Evolutionary conservation across 2,113 vertebrate genomes (phyloP).

Genomic region (Gallinago paraguaiae): DNA sequence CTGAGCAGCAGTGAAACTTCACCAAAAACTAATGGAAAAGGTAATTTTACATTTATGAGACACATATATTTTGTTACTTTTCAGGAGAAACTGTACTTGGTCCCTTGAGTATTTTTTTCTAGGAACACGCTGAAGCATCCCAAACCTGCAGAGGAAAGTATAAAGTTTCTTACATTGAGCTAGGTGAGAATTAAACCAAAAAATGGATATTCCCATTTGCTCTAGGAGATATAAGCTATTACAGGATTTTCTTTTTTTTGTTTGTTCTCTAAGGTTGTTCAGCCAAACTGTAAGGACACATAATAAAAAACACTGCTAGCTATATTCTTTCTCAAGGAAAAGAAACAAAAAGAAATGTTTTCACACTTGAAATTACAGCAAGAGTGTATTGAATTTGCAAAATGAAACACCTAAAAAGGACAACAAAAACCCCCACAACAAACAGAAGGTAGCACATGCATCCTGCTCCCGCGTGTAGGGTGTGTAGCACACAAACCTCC

Average conservation of each 20-base stretch:
- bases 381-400: background rate
- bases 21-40: background rate
- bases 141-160: background rate
- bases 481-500: background rate
- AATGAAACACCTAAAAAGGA: slow-evolving; percentile 41
- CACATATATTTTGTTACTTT: background rate
- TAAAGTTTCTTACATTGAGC: background rate
- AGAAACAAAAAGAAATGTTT: background rate
- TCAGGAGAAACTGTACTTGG: background rate
- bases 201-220: background rate
- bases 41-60: background rate
- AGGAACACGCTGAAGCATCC: background rate
- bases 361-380: background rate
- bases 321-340: background rate
- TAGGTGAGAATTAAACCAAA: background rate
- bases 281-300: background rate
- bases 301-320: background rate
- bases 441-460: background rate
- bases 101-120: background rate
- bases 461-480: background rate
- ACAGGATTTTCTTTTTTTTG: background rate
- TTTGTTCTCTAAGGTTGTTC: background rate
- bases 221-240: background rate
- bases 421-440: background rate
- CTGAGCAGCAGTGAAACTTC: background rate